phyloP scores from a whole-genome alignment of 1,140 invertebrate genomes.

The Liolophura sinensis region DNA sequence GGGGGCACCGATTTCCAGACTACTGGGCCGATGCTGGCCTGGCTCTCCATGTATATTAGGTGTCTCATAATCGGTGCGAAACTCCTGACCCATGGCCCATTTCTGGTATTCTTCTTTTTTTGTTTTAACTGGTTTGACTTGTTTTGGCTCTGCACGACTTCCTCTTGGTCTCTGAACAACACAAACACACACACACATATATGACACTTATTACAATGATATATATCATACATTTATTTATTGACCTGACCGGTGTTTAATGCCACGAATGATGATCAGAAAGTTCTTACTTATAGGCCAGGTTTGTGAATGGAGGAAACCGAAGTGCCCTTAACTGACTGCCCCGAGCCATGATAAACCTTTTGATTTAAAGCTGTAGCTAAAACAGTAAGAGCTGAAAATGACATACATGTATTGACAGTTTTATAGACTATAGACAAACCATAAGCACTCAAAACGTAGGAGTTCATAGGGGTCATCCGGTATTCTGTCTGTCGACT shows the following conservation, averaged over 20 bases:
- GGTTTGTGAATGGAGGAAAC: too few species aligned
- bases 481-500: too few species aligned
- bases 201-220: not conserved
- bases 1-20: slow-evolving; percentile 68
- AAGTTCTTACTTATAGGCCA: too few species aligned
- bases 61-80: slow-evolving; percentile 17
- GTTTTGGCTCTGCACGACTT: slow-evolving; percentile 13
- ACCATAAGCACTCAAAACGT: too few species aligned
- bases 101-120: slow-evolving; percentile 37
- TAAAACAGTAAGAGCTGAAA: not conserved
- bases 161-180: slow-evolving; percentile 30
- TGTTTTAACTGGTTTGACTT: slow-evolving; percentile 21
- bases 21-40: slow-evolving; percentile 51
- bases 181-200: slow-evolving; percentile 5
- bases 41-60: not conserved
- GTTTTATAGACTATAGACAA: too few species aligned
- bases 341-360: too few species aligned
- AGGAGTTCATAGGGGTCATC: too few species aligned
- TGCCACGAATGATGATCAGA: too few species aligned
- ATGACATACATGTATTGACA: not conserved
- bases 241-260: too few species aligned
- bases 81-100: slow-evolving; percentile 34
- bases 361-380: not conserved
- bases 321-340: too few species aligned
- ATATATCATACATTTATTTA: too few species aligned